Conservation (phyloP, 2,888 invertebrate species). For the Heliconius sara region DNA sequence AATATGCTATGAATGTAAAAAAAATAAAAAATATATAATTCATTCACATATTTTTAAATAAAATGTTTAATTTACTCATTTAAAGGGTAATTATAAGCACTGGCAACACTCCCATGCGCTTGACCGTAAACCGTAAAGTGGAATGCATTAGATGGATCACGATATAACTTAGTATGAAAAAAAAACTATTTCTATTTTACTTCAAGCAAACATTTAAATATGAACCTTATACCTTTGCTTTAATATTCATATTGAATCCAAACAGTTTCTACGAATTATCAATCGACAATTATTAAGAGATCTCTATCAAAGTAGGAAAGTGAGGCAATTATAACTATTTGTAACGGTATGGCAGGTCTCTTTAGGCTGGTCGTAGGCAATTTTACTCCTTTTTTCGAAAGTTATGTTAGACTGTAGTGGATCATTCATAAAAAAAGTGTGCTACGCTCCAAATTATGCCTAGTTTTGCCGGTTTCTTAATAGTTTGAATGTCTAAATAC, state of each 20-base stretch:
- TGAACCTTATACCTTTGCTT: constrained; percentile 46
- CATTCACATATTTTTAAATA: not conserved
- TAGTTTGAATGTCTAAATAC: not conserved
- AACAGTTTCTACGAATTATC: not conserved
- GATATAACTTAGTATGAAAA: constrained; percentile 42
- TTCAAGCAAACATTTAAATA: constrained; percentile 46
- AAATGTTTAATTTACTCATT: not conserved
- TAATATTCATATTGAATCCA: constrained; percentile 22
- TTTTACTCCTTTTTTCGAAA: constrained; percentile 57
- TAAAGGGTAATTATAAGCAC: constrained; percentile 29
- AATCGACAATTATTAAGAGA: constrained; percentile 11
- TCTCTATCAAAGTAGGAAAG: constrained; percentile 22
- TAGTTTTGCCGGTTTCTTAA: not conserved
- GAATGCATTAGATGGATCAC: constrained; percentile 66
- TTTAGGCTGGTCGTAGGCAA: constrained; percentile 40
- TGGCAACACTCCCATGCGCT: constrained; percentile 68
- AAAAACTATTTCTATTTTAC: constrained; percentile 34
- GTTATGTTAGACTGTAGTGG: constrained; percentile 41
- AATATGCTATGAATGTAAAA: not conserved
- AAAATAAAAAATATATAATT: not conserved
- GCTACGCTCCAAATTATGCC: constrained; percentile 9
- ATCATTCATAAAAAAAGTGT: constrained; percentile 13
- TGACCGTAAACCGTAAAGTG: constrained; percentile 75
- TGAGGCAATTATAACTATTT: constrained; percentile 10
- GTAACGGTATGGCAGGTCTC: constrained; percentile 30